Percentiles rank a stretch among this genome's conserved stretches.
These are phyloP conservation scores for Rhingia rostrata DNA, from an alignment of 2,888 invertebrate genomes.

Conservation along the genomic window DNA sequence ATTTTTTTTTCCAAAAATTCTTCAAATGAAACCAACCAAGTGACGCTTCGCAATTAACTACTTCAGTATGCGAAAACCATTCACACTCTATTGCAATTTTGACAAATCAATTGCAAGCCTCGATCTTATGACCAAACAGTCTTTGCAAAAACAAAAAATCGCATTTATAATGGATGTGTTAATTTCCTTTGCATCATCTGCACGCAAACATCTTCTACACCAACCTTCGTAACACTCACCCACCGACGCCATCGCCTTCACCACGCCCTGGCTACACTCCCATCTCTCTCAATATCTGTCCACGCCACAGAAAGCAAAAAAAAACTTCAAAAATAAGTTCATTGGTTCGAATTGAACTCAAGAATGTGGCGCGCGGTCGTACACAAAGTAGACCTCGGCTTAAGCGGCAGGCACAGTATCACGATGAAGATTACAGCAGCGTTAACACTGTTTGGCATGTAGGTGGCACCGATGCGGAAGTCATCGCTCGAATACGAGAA, in stretches of 20 bases:
- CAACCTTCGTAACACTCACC: constrained; percentile 28
- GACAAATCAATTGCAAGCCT: constrained; percentile 37
- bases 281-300: not conserved
- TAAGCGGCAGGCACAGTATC: constrained; percentile 9
- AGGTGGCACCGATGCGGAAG: constrained; percentile 62
- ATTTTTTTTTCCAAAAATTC: no score
- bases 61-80: not conserved
- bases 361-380: constrained; percentile 18
- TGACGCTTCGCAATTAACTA: no score
- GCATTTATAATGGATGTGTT: constrained; percentile 48
- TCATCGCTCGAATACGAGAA: constrained; percentile 28
- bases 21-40: no score
- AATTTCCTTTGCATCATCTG: constrained; percentile 38
- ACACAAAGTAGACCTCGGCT: constrained; percentile 12
- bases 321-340: constrained; percentile 50
- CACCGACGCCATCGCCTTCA: not conserved
- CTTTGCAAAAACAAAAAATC: constrained; percentile 25
- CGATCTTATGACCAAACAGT: constrained; percentile 29
- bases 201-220: constrained; percentile 27
- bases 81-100: not conserved
- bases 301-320: constrained; percentile 3
- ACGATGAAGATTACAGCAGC: constrained; percentile 45
- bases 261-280: constrained; percentile 8
- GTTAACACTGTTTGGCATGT: constrained; percentile 46
- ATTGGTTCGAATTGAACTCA: constrained; percentile 55